Base-by-base conservation (phyloP, 2,888 invertebrate species). In the Diloba caeruleocephala region DNA sequence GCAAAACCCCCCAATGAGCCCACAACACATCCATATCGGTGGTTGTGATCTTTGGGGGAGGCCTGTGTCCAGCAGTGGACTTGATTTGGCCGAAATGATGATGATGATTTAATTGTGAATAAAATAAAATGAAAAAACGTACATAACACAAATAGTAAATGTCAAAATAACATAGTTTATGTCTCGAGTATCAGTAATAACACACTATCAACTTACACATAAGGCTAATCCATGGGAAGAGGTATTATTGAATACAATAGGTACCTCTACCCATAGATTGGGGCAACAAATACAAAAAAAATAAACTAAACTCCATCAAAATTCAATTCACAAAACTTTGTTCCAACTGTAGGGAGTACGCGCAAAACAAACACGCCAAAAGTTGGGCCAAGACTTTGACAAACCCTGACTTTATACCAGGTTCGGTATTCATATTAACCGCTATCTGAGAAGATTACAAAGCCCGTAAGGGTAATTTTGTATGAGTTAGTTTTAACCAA, bases 371-470 rank as follows among this genome's bases (percentile, higher is more conserved):
- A 81, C 82, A 66, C 36, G 51, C 48, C 45, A 64, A 74, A 74
- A 79, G 71, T 77, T 79, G 60, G 68, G 49, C 66, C 49, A 71
- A 72, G 71, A 70, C 60, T 79, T 78, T 80, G 81, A 72, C 79
- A 79, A 75, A 75, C 68, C n/a, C 66, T 78, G 77, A 81, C 84
- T 83, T 83, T 74, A 73, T 71, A 75, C 73, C 66, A 60, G 63
- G 57, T 57, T 75, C 50, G 60, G 76, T 77, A 79, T 83, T 84
- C 83, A 83, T 83, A 85, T 78, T 81, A 85, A 81, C 79, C 73
- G 73, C 79, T 81, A 82, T 85, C 81, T 80, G 60, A 70, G 77
- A 71, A 84, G 81, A 84, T 85, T 85, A 83, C 76, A 71, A 74
- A 78, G 76, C 80, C 76, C 74, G 71, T 76, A 74, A 75, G 79